These are phyloP conservation scores for Sphenopsis melanotis DNA, from an alignment of 2,797 vertebrate species.

Conservation along the genomic window DNA sequence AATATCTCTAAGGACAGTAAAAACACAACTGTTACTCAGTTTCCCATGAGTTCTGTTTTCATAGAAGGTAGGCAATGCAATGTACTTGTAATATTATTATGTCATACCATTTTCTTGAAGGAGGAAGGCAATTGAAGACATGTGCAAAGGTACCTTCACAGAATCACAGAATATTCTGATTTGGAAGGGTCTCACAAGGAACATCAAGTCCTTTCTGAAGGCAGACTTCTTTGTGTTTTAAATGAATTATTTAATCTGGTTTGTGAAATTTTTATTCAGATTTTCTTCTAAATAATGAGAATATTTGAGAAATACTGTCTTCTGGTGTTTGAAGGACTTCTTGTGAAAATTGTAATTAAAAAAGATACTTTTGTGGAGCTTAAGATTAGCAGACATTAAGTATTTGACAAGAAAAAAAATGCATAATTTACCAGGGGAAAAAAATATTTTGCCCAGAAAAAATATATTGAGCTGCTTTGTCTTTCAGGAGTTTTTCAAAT, in stretches of 20 bases:
- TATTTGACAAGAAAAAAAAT: not conserved
- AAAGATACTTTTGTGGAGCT: not conserved
- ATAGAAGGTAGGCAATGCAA: not conserved
- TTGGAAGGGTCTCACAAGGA: not conserved
- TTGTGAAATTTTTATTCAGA: not conserved
- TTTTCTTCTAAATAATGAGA: not conserved
- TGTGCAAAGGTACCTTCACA: not conserved
- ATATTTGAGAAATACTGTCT: not conserved
- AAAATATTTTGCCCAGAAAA: not conserved
- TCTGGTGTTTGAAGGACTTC: not conserved
- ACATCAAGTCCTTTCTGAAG: not conserved
- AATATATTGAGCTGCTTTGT: not conserved
- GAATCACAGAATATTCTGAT: not conserved
- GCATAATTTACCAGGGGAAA: not conserved
- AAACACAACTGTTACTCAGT: not conserved
- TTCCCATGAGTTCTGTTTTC: not conserved
- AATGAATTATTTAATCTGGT: not conserved
- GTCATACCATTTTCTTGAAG: not conserved
- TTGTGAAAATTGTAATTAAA: not conserved
- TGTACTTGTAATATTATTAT: not conserved
- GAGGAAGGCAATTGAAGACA: not conserved
- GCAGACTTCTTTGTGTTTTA: not conserved
- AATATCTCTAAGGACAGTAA: not conserved
- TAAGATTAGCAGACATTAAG: not conserved
- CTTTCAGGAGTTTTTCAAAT: not conserved